Evolutionary conservation across 1,140 invertebrate genomes (phyloP).

Genomic region (Solenopsis fugax): DNA sequence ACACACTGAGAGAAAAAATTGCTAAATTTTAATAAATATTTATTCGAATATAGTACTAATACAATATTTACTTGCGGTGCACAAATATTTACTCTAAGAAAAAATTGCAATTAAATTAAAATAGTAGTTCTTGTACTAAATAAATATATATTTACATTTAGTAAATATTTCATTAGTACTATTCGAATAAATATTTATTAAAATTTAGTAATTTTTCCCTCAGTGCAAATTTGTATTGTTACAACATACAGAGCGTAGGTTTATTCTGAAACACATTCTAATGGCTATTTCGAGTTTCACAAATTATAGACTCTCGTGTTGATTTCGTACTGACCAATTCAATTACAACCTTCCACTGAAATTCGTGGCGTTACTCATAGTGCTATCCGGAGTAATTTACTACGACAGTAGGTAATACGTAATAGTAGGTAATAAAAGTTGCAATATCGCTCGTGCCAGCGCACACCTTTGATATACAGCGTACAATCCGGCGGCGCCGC

Average conservation of each 20-base stretch:
- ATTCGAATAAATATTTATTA: too few species aligned
- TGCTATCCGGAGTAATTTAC: conserved; percentile 26
- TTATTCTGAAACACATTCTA: conserved; percentile 3
- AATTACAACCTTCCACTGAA: conserved; percentile 26
- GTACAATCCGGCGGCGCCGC: neutral
- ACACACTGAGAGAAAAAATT: too few species aligned
- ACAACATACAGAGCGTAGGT: neutral
- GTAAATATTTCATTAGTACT: too few species aligned
- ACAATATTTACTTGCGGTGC: too few species aligned
- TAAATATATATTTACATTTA: too few species aligned
- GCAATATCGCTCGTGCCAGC: conserved; percentile 11
- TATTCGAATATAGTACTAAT: too few species aligned
- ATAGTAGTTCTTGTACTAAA: too few species aligned
- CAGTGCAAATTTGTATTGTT: neutral
- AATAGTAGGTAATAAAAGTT: conserved; percentile 49
- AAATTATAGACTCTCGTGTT: conserved; percentile 8
- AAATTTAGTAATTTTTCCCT: neutral
- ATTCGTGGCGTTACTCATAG: neutral
- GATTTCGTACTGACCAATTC: neutral
- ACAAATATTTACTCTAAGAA: too few species aligned
- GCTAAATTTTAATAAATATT: too few species aligned
- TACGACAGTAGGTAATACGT: conserved; percentile 26
- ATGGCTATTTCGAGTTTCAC: neutral
- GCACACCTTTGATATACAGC: conserved; percentile 22
- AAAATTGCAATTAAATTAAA: too few species aligned